Percentiles rank a stretch among this genome's conserved stretches.
Evolutionary conservation across 1,140 invertebrate species (phyloP).

Genomic region (Drosophila insularis): DNA sequence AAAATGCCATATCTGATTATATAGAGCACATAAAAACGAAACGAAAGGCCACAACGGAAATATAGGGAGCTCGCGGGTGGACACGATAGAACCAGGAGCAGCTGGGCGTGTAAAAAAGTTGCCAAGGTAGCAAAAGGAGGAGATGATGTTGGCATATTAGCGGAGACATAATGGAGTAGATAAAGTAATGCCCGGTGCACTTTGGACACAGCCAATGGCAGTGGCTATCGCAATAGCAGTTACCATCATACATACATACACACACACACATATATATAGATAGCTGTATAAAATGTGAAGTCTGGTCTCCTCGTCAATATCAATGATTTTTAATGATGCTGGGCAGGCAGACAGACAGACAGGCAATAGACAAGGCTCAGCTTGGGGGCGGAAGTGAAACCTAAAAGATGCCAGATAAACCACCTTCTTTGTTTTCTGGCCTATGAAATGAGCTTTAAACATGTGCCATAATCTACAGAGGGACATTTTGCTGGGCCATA

Average conservation of each 20-base stretch:
- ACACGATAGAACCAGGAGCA: constrained; percentile 13
- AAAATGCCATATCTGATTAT: constrained; percentile 79
- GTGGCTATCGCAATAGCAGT: constrained; percentile 1
- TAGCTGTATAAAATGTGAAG: constrained; percentile 61
- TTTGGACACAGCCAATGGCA: constrained; percentile 23
- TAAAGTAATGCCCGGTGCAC: constrained; percentile 70
- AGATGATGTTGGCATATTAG: constrained; percentile 69
- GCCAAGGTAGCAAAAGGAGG: constrained; percentile 23
- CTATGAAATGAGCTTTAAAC: constrained; percentile 3
- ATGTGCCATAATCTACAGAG: background rate
- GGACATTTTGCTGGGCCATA: background rate
- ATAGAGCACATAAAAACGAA: constrained; percentile 61
- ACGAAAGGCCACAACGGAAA: constrained; percentile 44
- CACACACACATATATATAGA: constrained; percentile 25
- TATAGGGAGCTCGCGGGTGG: constrained; percentile 29
- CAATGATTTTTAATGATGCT: constrained; percentile 38
- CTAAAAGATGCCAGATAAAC: background rate
- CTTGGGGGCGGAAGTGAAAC: background rate
- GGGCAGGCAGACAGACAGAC: background rate
- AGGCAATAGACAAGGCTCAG: background rate
- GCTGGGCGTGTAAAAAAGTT: constrained; percentile 45
- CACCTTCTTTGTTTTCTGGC: background rate
- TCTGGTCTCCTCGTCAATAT: constrained; percentile 56
- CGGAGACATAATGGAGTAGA: constrained; percentile 67
- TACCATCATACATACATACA: background rate